Conservation (phyloP, 2,888 invertebrate genomes). For the Artemia sinica region DNA sequence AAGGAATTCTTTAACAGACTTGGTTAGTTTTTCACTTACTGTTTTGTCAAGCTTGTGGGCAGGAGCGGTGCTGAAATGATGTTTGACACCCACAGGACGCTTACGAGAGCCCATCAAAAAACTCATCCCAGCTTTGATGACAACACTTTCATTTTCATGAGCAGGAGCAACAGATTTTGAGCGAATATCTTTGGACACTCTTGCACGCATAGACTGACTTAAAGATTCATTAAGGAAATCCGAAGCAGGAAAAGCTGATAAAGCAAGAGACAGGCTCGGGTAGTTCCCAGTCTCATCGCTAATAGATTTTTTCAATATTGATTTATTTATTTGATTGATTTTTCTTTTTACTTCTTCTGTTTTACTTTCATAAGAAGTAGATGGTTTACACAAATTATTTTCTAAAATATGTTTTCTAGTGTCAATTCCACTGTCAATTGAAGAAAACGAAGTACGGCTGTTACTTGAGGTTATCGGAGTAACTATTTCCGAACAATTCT, state of each 20-base stretch:
- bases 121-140: constrained; percentile 62
- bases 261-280: constrained; percentile 19
- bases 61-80: constrained; percentile 50
- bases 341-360: background rate
- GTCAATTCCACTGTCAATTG: constrained; percentile 1
- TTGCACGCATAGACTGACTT: constrained; percentile 18
- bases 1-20: constrained; percentile 60
- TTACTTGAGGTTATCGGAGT: background rate
- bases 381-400: background rate
- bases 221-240: constrained; percentile 21
- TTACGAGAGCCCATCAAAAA: constrained; percentile 46
- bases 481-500: background rate
- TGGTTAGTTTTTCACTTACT: constrained; percentile 53
- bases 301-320: background rate
- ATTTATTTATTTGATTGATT: background rate
- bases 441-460: background rate
- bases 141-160: constrained; percentile 52
- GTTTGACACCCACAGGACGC: constrained; percentile 25
- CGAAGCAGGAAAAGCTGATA: constrained; percentile 19
- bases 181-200: background rate
- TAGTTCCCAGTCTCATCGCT: constrained; percentile 6
- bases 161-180: constrained; percentile 3
- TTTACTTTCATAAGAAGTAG: background rate
- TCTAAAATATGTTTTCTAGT: background rate
- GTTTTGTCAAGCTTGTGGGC: constrained; percentile 58